phyloP scores from a whole-genome alignment of 2,113 vertebrate genomes.

The Sinocyclocheilus grahami region DNA sequence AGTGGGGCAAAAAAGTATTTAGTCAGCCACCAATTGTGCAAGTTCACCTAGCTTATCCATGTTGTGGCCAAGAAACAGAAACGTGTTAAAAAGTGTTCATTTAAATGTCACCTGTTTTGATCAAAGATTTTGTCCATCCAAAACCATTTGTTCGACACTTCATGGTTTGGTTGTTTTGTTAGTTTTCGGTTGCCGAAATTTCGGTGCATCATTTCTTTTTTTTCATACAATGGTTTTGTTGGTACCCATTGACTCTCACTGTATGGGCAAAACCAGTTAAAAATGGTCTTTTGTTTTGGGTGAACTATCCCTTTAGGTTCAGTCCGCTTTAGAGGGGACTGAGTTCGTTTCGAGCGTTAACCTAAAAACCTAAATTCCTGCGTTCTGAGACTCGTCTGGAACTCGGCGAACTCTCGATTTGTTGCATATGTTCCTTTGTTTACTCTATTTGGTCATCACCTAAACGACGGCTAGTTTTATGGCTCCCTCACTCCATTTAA shows the following conservation, averaged over 20 bases:
- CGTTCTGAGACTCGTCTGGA: constrained; percentile 8
- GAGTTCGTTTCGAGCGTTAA: not conserved
- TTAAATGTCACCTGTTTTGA: no score
- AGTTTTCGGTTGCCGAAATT: no score
- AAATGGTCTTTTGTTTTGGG: not conserved
- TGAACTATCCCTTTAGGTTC: not conserved
- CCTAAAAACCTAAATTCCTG: constrained; percentile 13
- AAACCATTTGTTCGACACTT: no score
- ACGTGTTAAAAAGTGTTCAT: no score
- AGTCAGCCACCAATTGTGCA: no score
- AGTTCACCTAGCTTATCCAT: no score
- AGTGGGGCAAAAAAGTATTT: no score
- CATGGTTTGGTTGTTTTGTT: no score
- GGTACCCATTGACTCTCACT: no score
- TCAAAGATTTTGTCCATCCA: no score
- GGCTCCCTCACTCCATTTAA: constrained; percentile 15
- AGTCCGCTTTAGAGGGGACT: not conserved
- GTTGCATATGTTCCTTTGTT: constrained; percentile 5
- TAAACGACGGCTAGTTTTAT: constrained; percentile 20
- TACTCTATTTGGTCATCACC: constrained; percentile 9
- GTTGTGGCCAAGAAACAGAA: no score
- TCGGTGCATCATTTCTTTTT: not conserved
- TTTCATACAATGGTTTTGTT: no score
- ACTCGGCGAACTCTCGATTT: not conserved
- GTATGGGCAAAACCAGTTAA: not conserved